A percentile compares a stretch with the other conserved stretches of the same genome.
Evolutionary conservation across 2,797 vertebrate genomes (phyloP).

Genomic region (Tragelaphus eurycerus): DNA sequence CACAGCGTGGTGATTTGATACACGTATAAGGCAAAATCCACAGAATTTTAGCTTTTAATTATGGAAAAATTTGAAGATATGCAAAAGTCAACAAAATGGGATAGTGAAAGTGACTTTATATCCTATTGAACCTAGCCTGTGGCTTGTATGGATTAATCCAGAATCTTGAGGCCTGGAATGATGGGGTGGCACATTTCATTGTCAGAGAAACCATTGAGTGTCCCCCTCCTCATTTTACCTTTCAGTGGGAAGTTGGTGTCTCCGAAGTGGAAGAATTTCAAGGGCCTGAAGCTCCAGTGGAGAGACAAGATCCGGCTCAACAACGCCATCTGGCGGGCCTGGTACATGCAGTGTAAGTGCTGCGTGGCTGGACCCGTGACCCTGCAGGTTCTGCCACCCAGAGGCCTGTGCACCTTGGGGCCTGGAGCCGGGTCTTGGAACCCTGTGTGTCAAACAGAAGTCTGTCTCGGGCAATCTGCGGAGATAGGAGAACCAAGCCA

Average conservation of each 20-base stretch:
- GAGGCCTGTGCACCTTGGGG: neutral
- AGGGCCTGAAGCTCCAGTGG: conserved; percentile 97
- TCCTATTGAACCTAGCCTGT: neutral
- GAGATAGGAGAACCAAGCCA: neutral
- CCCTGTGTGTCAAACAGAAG: neutral
- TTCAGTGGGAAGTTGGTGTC: conserved; percentile 96
- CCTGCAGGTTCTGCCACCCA: neutral
- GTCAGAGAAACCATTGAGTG: neutral
- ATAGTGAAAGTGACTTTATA: neutral
- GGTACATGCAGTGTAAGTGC: conserved; percentile 98
- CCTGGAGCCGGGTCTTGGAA: neutral
- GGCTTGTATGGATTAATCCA: neutral
- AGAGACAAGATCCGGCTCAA: conserved; percentile 99
- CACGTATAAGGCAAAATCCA: neutral
- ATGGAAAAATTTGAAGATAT: neutral
- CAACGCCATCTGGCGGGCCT: conserved; percentile 99
- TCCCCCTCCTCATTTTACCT: conserved; percentile 65
- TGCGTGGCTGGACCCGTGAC: fast-evolving
- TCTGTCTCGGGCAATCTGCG: neutral
- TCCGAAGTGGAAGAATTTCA: conserved; percentile 99
- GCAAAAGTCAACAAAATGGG: neutral
- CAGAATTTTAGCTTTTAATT: neutral
- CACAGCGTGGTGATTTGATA: neutral
- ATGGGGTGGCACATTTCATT: neutral
- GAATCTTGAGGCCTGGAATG: neutral